Evolutionary conservation across 2,113 vertebrate genomes (phyloP), one percentile per base, ranked within the genome.

Genomic region (Anguilla rostrata): DNA sequence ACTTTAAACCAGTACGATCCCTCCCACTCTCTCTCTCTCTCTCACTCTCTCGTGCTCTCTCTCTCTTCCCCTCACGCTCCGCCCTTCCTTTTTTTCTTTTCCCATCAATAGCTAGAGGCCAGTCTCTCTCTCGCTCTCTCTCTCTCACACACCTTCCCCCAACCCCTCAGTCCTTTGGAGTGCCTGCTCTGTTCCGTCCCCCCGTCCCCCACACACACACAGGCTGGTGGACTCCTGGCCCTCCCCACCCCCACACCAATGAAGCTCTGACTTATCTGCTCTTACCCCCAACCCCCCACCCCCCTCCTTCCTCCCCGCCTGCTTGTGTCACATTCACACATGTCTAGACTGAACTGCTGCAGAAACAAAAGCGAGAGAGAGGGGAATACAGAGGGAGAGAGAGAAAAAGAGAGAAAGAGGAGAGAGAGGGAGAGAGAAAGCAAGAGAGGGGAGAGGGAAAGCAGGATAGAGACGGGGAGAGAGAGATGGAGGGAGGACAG

Each of bases 1-100:
- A 85, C 43, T 83, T 88, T 83, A 85, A 85, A 82, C 85, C 85
- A 60, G 16, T 26, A 75, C 81, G 16, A 71, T 53, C 71, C 43
- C 84, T 85, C 84, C 71, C 66, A 46, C 60, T 34, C 78, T 22
- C 41, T 26, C 60, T 6, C 60, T 66, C 81, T 63, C 34, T 39
- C 39, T 66, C 56, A 46, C 82, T 56, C n/a, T 26, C 82, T 60
- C 78, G 22, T 34, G 1, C 60, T 46, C 78, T 84, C n/a, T 39
- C 71, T 26, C 26, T 16, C 40, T 2, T 11, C n/a, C 88, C 40
- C 41, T 2, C 14, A n/a, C 1, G 71, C 41, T 56, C 41, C 46
- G 29, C 60, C 53, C 40, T 8, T 16, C 83, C 49, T 53, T 49
- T 34, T 34, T 60, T 39, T 57, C 57, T 60, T 71, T 39, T 41